Evolutionary conservation across 2,113 vertebrate species (phyloP).

Genomic region (Sminthopsis crassicaudata): DNA sequence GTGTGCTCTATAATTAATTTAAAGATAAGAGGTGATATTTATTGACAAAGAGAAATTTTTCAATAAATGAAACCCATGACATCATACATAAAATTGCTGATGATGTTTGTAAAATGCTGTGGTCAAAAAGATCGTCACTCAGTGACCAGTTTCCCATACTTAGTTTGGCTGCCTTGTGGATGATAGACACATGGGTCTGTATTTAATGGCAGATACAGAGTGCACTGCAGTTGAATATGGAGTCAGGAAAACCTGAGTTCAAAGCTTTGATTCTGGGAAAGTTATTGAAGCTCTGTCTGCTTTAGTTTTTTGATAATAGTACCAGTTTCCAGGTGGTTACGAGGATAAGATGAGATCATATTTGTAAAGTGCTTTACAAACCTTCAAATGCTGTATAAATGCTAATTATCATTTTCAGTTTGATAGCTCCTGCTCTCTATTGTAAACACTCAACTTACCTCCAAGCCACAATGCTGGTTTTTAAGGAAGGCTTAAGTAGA

Average conservation of each 20-base stretch:
- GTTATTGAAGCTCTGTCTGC: background rate
- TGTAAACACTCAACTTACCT: background rate
- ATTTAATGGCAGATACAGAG: background rate
- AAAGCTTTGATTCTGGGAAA: background rate
- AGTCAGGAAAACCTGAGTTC: background rate
- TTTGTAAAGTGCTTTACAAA: background rate
- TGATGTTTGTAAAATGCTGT: background rate
- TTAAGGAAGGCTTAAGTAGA: background rate
- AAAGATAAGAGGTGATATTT: background rate
- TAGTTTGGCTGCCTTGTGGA: background rate
- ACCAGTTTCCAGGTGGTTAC: background rate
- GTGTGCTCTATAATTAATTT: background rate
- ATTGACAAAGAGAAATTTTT: background rate
- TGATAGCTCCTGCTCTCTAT: background rate
- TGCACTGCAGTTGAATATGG: background rate
- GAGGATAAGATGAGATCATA: background rate
- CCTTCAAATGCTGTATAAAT: background rate
- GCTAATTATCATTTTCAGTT: background rate
- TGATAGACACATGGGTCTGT: background rate
- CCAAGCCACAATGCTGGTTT: background rate
- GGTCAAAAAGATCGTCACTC: background rate
- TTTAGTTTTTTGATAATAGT: background rate
- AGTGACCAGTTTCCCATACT: background rate
- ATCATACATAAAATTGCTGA: background rate
- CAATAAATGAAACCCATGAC: background rate